Evolutionary conservation across 2,888 invertebrate genomes (phyloP), one percentile per base, ranked within the genome.

Genomic region (Lamproptera curius): DNA sequence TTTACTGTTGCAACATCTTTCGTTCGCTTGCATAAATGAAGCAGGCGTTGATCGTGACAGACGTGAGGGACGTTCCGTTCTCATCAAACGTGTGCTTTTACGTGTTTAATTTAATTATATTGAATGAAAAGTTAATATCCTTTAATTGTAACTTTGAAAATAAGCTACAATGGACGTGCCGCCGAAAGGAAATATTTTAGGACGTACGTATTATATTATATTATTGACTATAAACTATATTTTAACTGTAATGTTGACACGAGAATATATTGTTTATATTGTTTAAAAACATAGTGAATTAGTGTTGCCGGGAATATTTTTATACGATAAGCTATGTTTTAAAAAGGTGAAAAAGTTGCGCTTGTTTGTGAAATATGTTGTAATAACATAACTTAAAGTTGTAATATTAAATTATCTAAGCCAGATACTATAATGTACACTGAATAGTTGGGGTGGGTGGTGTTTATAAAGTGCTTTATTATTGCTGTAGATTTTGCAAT

Each of bases 131-230:
- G 17, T 42, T 33, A 34, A 34, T 28, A 20, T 5, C 10, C 20
- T 14, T 9, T 33, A 5, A 13, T 23, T 20, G 28, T 39, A 38
- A 31, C 16, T 16, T 39, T 20, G 9, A 28, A 28, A n/a, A 28
- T 15, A 33, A 33, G 31, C n/a, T 34, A 39, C 64, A 54, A 88
- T 90, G 78, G 89, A 89, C 61, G 89, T 90, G 56, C 88, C 88
- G 26, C 88, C 90, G 1, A 89, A 68, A 64, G 91, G 90, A 73
- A 90, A 89, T 67, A 61, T 90, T 60, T 77, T 90, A 57, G 90
- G 89, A 72, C 84, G 90, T 91, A 76, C 90, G 90, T 90, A 39
- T 41, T 23, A 39, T 41, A 26, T 34, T 11, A 31, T 37, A 36
- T 31, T 17, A 28, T 9, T 39, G 17, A 23, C 5, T 16, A 23